Percentiles rank a stretch among this genome's conserved stretches.
Conservation (phyloP, 1,140 invertebrate genomes). For the Acromyrmex heyeri region DNA sequence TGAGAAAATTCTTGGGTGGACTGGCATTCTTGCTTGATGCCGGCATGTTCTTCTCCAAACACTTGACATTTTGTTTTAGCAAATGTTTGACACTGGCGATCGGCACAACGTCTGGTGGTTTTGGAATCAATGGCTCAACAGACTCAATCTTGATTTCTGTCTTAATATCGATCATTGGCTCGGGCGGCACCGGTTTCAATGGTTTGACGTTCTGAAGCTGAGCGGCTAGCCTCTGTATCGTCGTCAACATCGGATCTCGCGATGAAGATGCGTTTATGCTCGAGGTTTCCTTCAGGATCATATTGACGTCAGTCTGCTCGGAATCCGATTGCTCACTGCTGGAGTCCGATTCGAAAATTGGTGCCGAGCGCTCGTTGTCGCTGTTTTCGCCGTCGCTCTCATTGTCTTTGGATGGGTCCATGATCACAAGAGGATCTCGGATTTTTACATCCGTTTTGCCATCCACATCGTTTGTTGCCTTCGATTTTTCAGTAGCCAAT, state of each 20-base stretch:
- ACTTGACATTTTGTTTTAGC: conserved; percentile 1
- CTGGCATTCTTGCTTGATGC: not conserved
- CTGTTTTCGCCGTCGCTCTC: conserved; percentile 65
- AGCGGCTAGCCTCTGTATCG: conserved; percentile 83
- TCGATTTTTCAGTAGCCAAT: not conserved
- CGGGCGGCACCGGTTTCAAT: conserved; percentile 39
- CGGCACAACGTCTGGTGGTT: conserved; percentile 65
- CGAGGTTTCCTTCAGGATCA: conserved; percentile 80
- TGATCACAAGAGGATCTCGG: conserved; percentile 74
- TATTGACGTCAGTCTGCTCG: conserved; percentile 81
- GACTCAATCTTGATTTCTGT: not conserved
- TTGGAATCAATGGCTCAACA: conserved; percentile 45
- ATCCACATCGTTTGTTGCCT: not conserved
- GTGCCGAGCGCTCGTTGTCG: conserved; percentile 50
- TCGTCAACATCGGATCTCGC: conserved; percentile 82
- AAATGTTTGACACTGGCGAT: conserved; percentile 44
- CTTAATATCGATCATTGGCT: conserved; percentile 25
- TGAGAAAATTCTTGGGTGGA: conserved; percentile 79
- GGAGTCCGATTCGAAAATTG: conserved; percentile 80
- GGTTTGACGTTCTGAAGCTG: conserved; percentile 81
- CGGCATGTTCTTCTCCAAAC: not conserved
- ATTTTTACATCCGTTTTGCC: conserved; percentile 48
- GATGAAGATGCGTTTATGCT: conserved; percentile 76
- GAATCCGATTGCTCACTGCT: conserved; percentile 81
- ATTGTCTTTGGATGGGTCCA: conserved; percentile 38